Evolutionary conservation across 2,888 invertebrate genomes (phyloP).

Genomic region (Pterostichus madidus): DNA sequence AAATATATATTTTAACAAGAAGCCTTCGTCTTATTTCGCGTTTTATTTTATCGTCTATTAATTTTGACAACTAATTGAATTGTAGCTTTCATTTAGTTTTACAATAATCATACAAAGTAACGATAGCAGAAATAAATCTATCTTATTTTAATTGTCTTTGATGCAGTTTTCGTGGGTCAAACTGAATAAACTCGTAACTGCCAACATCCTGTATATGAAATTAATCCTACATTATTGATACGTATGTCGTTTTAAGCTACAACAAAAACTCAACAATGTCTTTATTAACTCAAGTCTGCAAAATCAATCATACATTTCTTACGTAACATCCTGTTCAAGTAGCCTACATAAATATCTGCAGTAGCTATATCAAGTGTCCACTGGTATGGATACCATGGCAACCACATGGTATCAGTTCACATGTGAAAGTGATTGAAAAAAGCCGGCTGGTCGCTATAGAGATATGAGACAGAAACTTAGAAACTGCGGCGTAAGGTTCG

Average conservation of each 20-base stretch:
- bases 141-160: too few species aligned
- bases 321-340: constrained; percentile 4
- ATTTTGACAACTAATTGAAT: too few species aligned
- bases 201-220: too few species aligned
- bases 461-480: constrained; percentile 1
- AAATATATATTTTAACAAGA: too few species aligned
- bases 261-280: neutral
- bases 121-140: too few species aligned
- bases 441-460: constrained; percentile 7
- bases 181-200: too few species aligned
- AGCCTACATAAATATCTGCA: neutral
- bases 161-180: too few species aligned
- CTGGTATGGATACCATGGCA: neutral
- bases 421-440: constrained; percentile 48
- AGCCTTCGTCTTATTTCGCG: too few species aligned
- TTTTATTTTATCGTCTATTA: too few species aligned
- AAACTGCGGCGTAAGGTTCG: neutral
- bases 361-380: neutral
- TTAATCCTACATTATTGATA: neutral
- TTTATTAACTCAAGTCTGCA: neutral
- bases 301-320: constrained; percentile 1
- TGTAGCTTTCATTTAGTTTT: too few species aligned
- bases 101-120: too few species aligned
- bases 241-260: neutral
- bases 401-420: constrained; percentile 21